Base-by-base conservation (phyloP, 2,113 vertebrate genomes). In the Melanocharis versteri region DNA sequence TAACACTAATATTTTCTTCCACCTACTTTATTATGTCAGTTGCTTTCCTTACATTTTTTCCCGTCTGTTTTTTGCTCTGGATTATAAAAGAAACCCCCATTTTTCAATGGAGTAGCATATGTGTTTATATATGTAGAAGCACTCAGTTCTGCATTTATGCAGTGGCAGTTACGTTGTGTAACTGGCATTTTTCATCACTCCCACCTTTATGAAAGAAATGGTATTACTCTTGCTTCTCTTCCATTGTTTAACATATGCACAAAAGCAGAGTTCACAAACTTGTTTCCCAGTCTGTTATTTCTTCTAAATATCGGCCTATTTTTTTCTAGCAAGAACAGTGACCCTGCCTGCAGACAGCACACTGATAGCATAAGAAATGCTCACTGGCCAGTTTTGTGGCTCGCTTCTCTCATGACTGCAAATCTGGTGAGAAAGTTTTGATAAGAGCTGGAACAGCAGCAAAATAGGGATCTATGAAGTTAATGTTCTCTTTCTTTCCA, bases 51-150 rank as follows among this genome's bases (percentile, higher is more conserved):
- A 56, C 3, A 5, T 19, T 37, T 62, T 4, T 11, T 5, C 2
- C 56, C 3, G 26, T 44, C 7, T 27, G 2, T 44, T 90, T 83
- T 77, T 3, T 1, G 3, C 7, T 71, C 14, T 53, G 13, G 40
- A 28, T 92, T 76, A 40, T 13, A 20, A 75, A 78, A n/a, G n/a
- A 53, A 26, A 2, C 0, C 0, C 7, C 7, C 3, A 3, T 57
- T 70, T 13, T 62, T 21, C 40, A 50, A 11, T 24, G 62, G 31
- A 73, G 16, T 2, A 81, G 24, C 23, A 15, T 58, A 35, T 71
- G 24, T 64, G 30, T 92, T 60, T 88, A 35, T 78, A 14, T 73
- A 58, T 42, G 27, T 6, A 81, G 35, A 57, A 72, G 22, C 19
- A 77, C 47, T 57, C 35, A n/a, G 10, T 50, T 60, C 44, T 70